Conservation (phyloP, 2,797 vertebrate species). For the Sphenodon punctatus region DNA sequence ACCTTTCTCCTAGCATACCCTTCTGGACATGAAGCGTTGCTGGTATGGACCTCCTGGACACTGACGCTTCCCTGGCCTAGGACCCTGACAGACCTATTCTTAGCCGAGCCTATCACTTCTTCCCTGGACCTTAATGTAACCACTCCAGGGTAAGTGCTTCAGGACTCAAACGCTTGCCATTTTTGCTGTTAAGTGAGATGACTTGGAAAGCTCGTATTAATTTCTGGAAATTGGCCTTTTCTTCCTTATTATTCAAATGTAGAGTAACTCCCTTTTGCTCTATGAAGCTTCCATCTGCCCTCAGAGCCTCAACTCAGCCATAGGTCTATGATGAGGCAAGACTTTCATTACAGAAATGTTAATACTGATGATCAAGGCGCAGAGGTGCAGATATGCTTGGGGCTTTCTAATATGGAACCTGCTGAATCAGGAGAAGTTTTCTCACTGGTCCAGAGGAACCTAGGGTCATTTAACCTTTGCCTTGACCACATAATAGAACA, state of each 20-base stretch:
- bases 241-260: not conserved
- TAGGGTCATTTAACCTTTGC: not conserved
- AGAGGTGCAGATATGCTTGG: not conserved
- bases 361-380: not conserved
- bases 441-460: not conserved
- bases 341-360: not conserved
- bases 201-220: not conserved
- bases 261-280: not conserved
- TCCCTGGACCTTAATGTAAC: no score
- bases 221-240: not conserved
- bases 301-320: not conserved
- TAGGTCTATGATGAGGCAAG: not conserved
- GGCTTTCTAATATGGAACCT: not conserved
- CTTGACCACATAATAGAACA: not conserved
- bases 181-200: not conserved
- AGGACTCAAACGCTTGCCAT: no score
- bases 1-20: no score
- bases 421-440: not conserved
- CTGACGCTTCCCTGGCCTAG: no score
- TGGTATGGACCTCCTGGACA: no score
- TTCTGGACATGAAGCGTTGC: no score
- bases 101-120: no score
- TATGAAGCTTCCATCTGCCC: no score
- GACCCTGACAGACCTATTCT: no score
- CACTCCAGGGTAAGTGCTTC: no score